Conservation (phyloP, 30 jellyfish, hydroid and myxozoan species). For the Phacellophora camtschatica region DNA sequence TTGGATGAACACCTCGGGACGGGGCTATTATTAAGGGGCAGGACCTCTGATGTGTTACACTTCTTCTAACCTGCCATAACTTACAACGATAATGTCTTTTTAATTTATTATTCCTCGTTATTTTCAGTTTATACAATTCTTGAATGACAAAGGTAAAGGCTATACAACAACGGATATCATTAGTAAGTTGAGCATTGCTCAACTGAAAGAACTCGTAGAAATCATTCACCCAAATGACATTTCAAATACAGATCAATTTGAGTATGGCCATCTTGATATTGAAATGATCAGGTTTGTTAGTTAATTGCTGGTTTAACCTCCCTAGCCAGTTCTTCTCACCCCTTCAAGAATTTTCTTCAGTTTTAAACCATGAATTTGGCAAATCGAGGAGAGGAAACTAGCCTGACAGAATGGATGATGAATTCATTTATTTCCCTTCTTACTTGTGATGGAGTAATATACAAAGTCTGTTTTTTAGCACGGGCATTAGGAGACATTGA, state of each 20-base stretch:
- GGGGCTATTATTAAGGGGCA: background rate
- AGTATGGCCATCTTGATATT: constrained; percentile 51
- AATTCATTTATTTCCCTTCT: too few species aligned
- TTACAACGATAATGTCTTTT: too few species aligned
- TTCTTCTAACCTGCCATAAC: too few species aligned
- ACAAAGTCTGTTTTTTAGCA: too few species aligned
- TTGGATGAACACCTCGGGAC: too few species aligned
- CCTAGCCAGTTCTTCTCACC: background rate
- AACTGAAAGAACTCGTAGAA: constrained; percentile 46
- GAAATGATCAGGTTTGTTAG: constrained; percentile 17
- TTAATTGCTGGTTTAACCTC: background rate
- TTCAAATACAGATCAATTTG: constrained; percentile 60
- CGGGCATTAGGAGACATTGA: too few species aligned
- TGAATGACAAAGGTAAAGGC: constrained; percentile 10
- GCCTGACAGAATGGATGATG: too few species aligned
- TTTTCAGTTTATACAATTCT: constrained; percentile 48
- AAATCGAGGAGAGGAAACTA: too few species aligned
- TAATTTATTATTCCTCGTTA: too few species aligned
- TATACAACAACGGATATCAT: background rate
- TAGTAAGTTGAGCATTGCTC: background rate
- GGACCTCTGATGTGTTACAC: background rate
- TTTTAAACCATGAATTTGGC: too few species aligned
- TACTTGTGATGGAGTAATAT: too few species aligned
- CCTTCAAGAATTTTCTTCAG: too few species aligned
- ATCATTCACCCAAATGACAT: constrained; percentile 69